Base-by-base conservation (phyloP, 2,797 vertebrate genomes). In the Tiaroga cobitis region DNA sequence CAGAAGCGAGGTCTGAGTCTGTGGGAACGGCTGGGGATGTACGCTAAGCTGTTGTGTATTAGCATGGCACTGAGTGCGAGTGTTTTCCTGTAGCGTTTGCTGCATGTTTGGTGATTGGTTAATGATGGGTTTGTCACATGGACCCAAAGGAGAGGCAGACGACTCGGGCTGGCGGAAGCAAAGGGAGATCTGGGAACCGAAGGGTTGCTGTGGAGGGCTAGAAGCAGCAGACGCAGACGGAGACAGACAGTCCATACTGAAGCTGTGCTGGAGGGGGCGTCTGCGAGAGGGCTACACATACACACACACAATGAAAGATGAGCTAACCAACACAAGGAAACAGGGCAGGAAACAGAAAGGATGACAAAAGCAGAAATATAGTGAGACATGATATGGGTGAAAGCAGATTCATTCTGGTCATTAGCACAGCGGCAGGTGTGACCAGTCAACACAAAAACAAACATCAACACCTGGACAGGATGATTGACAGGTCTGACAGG, bases 241-340 rank as follows among this genome's bases (percentile, higher is more conserved):
- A 87, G 92, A 94, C 85, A 94, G 91, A 92, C 90, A 95, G 85
- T 95, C 94, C 94, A 92, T 89, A 92, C 92, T 94, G 92, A 93
- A 91, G 91, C 93, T 93, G 87, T 94, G 92, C 91, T 94, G 94
- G 90, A 95, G 89, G 79, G 92, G 92, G 77, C 93, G 94, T 84
- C 78, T 90, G 18, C 88, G 91, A 82, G 92, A 92, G 83, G 95
- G 94, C 95, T 95, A 81, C 84, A 85, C 43, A 69, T 32, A 88
- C 69, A 75, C 46, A 87, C 37, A 74, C n/a, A 86, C 70, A 65
- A 61, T 41, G 51, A 78, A 84, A 80, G 18, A 80, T 49, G 18
- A 51, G 79, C 79, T 37, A 29, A 46, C 39, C 54, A 81, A 61
- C 29, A 56, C 21, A 73, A 26, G 54, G 49, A 29, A 49, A 39